Evolutionary conservation across 2,797 vertebrate genomes (phyloP).

Genomic region (Gephyroberyx darwinii): DNA sequence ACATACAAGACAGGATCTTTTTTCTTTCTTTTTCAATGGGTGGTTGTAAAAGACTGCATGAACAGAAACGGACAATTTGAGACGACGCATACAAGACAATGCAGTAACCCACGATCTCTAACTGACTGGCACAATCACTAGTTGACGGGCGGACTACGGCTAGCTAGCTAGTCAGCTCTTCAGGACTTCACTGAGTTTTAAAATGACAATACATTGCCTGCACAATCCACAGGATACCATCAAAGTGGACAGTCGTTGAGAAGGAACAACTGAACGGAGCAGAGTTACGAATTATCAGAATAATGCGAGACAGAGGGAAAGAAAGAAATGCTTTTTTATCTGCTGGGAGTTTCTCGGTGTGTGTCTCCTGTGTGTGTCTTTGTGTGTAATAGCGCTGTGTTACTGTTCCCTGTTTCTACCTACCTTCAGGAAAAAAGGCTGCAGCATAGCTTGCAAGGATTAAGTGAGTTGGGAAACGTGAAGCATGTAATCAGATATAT

Average conservation of each 20-base stretch:
- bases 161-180: constrained; percentile 61
- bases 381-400: constrained; percentile 15
- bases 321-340: constrained; percentile 32
- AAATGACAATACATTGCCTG: constrained; percentile 64
- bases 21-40: constrained; percentile 64
- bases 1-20: constrained; percentile 70
- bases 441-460: constrained; percentile 33
- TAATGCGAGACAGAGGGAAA: constrained; percentile 45
- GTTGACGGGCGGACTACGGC: constrained; percentile 69
- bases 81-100: constrained; percentile 66
- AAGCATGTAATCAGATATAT: constrained; percentile 64
- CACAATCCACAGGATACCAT: constrained; percentile 66
- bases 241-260: constrained; percentile 50
- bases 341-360: constrained; percentile 31
- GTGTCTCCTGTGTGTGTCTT: constrained; percentile 23
- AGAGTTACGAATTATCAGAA: constrained; percentile 47
- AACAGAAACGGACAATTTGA: constrained; percentile 56
- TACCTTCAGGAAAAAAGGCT: constrained; percentile 45
- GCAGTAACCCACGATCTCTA: constrained; percentile 72
- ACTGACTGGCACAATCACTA: constrained; percentile 72
- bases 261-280: constrained; percentile 54
- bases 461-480: constrained; percentile 59
- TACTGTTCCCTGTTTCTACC: constrained; percentile 31
- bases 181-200: constrained; percentile 63
- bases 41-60: constrained; percentile 75